Conservation (phyloP, 2,888 invertebrate species). For the Scaptomyza tumidula region DNA sequence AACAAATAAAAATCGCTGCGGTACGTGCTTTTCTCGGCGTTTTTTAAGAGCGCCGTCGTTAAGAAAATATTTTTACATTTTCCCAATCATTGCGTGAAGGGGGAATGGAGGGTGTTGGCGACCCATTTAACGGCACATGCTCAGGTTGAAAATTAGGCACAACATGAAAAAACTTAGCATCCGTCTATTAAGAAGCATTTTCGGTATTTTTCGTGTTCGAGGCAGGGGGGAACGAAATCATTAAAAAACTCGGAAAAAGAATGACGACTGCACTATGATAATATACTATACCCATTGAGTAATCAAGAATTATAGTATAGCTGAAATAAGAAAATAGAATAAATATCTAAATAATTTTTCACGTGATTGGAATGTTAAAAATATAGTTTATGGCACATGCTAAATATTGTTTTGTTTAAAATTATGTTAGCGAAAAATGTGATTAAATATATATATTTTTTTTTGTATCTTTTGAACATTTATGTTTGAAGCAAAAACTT, state of each 20-base stretch:
- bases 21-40: constrained; percentile 74
- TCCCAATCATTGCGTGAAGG: not conserved
- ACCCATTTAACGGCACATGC: constrained; percentile 66
- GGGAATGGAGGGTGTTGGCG: constrained; percentile 30
- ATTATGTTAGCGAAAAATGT: too few species aligned
- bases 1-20: constrained; percentile 77
- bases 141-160: constrained; percentile 72
- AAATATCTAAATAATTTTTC: not conserved
- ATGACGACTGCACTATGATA: constrained; percentile 20
- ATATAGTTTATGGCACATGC: not conserved
- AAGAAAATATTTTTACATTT: constrained; percentile 76
- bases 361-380: not conserved
- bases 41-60: constrained; percentile 75
- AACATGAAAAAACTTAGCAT: constrained; percentile 22
- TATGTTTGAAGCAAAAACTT: too few species aligned
- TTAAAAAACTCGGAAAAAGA: constrained; percentile 41
- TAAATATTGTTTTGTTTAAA: too few species aligned
- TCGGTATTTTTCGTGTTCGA: constrained; percentile 27
- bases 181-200: constrained; percentile 59
- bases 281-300: constrained; percentile 28
- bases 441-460: too few species aligned
- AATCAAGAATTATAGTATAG: constrained; percentile 30
- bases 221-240: constrained; percentile 26
- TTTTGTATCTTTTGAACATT: too few species aligned
- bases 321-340: not conserved